A percentile compares a stretch with the other conserved stretches of the same genome.
These are phyloP conservation scores for Cosmopolites sordidus DNA, from an alignment of 2,888 invertebrate species.

Conservation along the genomic window DNA sequence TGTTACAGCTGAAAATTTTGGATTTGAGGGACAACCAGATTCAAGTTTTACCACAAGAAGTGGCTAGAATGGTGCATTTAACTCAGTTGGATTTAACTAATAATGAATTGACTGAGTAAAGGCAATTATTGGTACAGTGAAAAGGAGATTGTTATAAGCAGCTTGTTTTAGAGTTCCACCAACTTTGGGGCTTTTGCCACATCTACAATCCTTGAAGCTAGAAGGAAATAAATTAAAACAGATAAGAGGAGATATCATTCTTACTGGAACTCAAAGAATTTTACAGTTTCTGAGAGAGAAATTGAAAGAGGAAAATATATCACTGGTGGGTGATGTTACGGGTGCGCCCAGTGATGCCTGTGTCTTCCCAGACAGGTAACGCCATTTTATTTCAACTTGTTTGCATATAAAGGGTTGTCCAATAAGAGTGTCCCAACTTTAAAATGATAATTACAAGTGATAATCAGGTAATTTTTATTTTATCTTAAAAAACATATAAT, in stretches of 20 bases:
- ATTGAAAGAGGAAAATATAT: slow-evolving; percentile 39
- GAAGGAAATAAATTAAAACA: slow-evolving; percentile 83
- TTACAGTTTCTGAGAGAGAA: slow-evolving; percentile 72
- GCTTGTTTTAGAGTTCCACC: slow-evolving; percentile 59
- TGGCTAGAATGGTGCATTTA: slow-evolving; percentile 68
- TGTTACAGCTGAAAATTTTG: slow-evolving; percentile 68
- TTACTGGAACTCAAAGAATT: slow-evolving; percentile 78
- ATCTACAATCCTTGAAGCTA: slow-evolving; percentile 75
- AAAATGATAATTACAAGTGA: too few relatives aligned
- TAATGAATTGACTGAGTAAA: slow-evolving; percentile 56
- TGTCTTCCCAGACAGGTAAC: slow-evolving; percentile 37
- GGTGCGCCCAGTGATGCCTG: slow-evolving; percentile 28
- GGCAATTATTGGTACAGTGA: too few relatives aligned
- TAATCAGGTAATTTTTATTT: too few relatives aligned
- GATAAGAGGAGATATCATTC: slow-evolving; percentile 77
- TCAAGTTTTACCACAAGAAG: slow-evolving; percentile 70
- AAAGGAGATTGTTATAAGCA: too few relatives aligned
- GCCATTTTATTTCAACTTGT: too few relatives aligned
- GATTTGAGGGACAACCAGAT: slow-evolving; percentile 82
- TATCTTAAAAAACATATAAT: too few relatives aligned
- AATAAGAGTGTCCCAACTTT: too few relatives aligned
- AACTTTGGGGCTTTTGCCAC: slow-evolving; percentile 64
- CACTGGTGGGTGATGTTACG: slow-evolving; percentile 16
- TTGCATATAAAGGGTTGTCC: too few relatives aligned
- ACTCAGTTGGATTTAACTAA: slow-evolving; percentile 82